A percentile compares a stretch with the other conserved stretches of the same genome.
phyloP scores from a whole-genome alignment of 2,113 vertebrate species.

The Falco punctatus region DNA sequence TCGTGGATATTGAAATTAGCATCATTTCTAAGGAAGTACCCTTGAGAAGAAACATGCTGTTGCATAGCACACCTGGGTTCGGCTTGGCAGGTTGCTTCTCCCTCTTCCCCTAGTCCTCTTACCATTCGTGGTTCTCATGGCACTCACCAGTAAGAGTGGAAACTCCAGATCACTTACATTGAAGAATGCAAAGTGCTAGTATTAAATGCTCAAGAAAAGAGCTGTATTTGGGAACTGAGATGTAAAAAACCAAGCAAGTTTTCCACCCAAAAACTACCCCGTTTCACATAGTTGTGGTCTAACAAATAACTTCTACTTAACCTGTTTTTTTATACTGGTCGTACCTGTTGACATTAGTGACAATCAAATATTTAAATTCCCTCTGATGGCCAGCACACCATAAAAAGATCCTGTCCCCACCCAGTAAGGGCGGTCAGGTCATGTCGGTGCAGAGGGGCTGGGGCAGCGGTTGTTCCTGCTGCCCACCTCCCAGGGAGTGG shows the following conservation, averaged over 20 bases:
- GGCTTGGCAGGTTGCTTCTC: background rate
- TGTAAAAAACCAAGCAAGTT: background rate
- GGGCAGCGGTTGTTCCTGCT: background rate
- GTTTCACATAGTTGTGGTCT: background rate
- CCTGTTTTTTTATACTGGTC: background rate
- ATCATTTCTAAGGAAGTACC: background rate
- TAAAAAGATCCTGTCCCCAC: no score
- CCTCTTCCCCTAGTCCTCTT: background rate
- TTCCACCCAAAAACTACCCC: background rate
- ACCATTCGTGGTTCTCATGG: background rate
- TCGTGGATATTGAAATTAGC: background rate
- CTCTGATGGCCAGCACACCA: background rate
- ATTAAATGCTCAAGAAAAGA: background rate
- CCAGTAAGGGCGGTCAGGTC: background rate
- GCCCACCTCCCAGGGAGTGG: background rate
- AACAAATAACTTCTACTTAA: background rate
- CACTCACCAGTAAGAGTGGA: rapidly evolving
- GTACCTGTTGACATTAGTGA: background rate
- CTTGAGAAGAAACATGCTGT: background rate
- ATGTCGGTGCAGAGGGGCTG: background rate
- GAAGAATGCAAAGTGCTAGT: background rate
- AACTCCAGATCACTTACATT: background rate
- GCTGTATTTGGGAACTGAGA: background rate
- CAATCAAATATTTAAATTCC: background rate
- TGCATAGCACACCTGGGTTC: background rate